Base-by-base conservation (phyloP, 2,888 invertebrate genomes). In the Eupithecia tripunctaria region DNA sequence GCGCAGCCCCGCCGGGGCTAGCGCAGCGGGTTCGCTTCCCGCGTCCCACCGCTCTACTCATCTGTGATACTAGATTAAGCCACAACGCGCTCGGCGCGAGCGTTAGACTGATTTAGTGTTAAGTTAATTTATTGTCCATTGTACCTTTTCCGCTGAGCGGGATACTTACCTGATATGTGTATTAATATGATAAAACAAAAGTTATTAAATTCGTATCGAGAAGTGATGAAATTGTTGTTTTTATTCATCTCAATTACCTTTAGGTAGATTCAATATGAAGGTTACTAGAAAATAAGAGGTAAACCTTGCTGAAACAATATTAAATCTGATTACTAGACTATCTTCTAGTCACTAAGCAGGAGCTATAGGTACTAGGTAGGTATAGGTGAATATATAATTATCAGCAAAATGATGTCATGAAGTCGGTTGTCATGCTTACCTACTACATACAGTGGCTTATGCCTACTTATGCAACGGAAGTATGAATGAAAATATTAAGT, bases 11-110 rank as follows among this genome's bases (percentile, higher is more conserved):
- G 62, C 76, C 75, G 60, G 82, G 81, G 75, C 83, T 79, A 66
- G 76, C 75, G 41, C 78, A 85, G 85, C 91, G 91, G 88, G 92
- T 91, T 76, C 92, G 84, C 81, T 89, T 89, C 86, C 87, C 91
- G 87, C 93, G 92, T 78, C 93, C 94, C 94, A 94, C 94, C 94
- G 94, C 93, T 90, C 92, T 94, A 91, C 93, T 91, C 85, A 91
- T 93, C 94, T 94, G 94, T 94, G 94, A 94, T 94, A 94, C 91
- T 94, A 94, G 94, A 85, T 79, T 94, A 93, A 91, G 90, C 88
- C 89, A 89, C 81, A 85, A 86, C 87, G 92, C 94, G 89, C 90
- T 91, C 90, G 92, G 93, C 92, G 92, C 94, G 88, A 90, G 91
- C 85, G 92, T 93, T 89, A 93, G 94, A 94, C 94, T 94, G 94